Evolutionary conservation across 2,797 vertebrate species (phyloP).

Genomic region (Lerista edwardsae): DNA sequence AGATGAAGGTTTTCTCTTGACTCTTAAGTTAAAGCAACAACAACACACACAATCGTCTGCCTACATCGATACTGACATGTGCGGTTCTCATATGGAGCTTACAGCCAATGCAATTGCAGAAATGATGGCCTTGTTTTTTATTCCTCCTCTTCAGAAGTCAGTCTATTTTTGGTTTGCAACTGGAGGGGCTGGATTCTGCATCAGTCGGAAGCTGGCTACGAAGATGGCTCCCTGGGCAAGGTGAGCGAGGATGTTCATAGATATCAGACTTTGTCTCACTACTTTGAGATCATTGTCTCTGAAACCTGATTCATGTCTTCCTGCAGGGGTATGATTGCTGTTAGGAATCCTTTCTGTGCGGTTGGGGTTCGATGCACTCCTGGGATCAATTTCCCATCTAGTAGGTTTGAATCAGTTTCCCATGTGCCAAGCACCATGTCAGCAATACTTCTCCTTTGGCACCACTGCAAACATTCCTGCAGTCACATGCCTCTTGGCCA

Average conservation of each 20-base stretch:
- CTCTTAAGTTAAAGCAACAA: background rate
- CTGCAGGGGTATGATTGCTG: background rate
- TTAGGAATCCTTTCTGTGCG: background rate
- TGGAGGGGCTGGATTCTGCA: constrained; percentile 92
- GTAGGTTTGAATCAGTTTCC: background rate
- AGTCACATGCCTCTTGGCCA: background rate
- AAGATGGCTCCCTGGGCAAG: constrained; percentile 94
- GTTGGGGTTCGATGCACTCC: background rate
- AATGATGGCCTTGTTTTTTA: background rate
- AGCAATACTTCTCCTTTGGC: background rate
- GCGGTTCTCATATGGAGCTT: background rate
- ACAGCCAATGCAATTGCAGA: background rate
- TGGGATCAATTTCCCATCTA: background rate
- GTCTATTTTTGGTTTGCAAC: constrained; percentile 95
- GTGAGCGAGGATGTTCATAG: constrained; percentile 69
- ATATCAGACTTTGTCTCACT: background rate
- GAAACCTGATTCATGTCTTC: background rate
- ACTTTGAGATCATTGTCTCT: background rate
- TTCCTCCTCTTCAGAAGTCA: constrained; percentile 78
- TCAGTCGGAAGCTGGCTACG: constrained; percentile 85
- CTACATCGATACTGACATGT: background rate
- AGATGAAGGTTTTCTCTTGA: background rate
- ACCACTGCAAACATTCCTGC: background rate
- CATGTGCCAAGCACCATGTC: background rate
- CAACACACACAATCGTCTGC: background rate